Conservation (phyloP, 2,113 vertebrate genomes). For the Scalopus aquaticus region DNA sequence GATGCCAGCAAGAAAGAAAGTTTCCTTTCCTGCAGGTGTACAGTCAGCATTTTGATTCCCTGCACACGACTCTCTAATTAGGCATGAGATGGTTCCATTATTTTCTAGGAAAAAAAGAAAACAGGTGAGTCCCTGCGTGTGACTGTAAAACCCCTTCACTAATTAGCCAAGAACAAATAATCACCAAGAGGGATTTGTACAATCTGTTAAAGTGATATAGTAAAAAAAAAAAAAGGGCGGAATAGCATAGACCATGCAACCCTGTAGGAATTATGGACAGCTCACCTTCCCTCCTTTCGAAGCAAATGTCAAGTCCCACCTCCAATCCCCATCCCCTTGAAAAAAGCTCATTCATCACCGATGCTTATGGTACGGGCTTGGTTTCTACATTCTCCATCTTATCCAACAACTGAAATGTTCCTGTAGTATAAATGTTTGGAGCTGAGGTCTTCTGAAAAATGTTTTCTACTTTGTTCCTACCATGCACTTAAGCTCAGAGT, state of each 20-base stretch:
- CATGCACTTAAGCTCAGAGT: neutral
- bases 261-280: neutral
- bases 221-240: neutral
- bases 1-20: neutral
- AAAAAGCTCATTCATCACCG: neutral
- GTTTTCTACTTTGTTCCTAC: neutral
- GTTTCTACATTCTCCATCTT: neutral
- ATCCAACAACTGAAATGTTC: neutral
- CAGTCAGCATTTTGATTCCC: neutral
- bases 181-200: neutral
- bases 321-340: neutral
- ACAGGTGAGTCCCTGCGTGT: neutral
- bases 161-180: conserved; percentile 51
- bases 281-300: neutral
- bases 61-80: conserved; percentile 13
- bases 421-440: neutral
- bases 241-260: too few species aligned
- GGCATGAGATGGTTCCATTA: neutral
- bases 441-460: neutral
- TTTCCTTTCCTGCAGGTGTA: neutral
- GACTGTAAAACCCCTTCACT: conserved; percentile 21
- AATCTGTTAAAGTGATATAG: neutral
- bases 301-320: neutral
- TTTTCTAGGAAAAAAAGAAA: neutral
- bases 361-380: neutral